A percentile compares a stretch with the other conserved stretches of the same genome.
Evolutionary conservation across 1,140 invertebrate genomes (phyloP).

Genomic region (Dendrolimus punctatus): DNA sequence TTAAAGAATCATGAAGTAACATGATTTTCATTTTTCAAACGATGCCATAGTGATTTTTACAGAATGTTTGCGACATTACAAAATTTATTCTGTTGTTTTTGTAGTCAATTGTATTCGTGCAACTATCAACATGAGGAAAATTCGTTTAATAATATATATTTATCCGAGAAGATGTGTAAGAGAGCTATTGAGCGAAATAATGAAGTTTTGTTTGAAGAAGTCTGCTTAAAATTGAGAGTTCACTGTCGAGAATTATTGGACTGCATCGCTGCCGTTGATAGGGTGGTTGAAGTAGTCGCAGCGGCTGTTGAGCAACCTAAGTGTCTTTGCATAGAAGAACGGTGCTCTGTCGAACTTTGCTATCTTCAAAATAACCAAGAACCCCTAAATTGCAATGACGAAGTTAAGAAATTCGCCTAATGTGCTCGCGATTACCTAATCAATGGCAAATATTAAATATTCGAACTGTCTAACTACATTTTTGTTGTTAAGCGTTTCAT

Average conservation of each 20-base stretch:
- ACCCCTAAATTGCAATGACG: constrained; percentile 6
- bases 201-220: background rate
- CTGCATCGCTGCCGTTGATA: constrained; percentile 3
- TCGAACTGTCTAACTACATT: too few species aligned
- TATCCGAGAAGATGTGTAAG: constrained; percentile 5
- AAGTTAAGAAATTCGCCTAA: constrained; percentile 2
- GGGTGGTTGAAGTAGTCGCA: constrained; percentile 5
- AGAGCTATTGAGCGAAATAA: constrained; percentile 3
- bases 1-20: constrained; percentile 7
- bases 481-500: too few species aligned
- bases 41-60: constrained; percentile 11
- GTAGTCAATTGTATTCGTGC: background rate
- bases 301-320: background rate
- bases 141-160: background rate
- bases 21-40: constrained; percentile 3
- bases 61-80: constrained; percentile 4
- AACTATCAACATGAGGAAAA: constrained; percentile 1
- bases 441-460: background rate
- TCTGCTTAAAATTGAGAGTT: constrained; percentile 5
- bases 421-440: constrained; percentile 6
- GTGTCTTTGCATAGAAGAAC: constrained; percentile 3
- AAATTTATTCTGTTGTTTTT: constrained; percentile 9
- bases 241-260: constrained; percentile 9
- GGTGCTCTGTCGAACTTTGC: constrained; percentile 1
- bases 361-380: background rate